Evolutionary conservation across 2,113 vertebrate species (phyloP).

Genomic region (Crotophaga sulcirostris): DNA sequence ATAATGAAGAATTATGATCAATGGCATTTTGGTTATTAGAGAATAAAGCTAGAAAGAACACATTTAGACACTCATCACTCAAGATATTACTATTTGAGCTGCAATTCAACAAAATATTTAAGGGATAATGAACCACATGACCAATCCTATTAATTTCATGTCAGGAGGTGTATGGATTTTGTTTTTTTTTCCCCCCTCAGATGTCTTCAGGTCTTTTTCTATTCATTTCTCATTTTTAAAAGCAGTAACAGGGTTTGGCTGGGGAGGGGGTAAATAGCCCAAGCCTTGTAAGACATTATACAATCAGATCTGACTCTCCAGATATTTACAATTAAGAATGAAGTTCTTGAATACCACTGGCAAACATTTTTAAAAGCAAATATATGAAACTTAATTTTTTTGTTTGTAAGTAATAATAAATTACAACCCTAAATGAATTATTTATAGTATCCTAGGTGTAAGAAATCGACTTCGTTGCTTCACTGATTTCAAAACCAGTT

Average conservation of each 20-base stretch:
- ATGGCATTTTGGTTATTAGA: not conserved
- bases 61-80: not conserved
- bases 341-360: not conserved
- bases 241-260: not conserved
- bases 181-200: not conserved
- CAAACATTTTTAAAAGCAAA: not conserved
- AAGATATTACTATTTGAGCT: not conserved
- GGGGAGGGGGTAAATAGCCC: too few species aligned
- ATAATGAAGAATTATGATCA: constrained; percentile 27
- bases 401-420: not conserved
- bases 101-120: not conserved
- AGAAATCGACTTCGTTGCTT: not conserved
- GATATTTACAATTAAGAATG: not conserved
- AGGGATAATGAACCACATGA: not conserved
- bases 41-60: not conserved
- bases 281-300: not conserved
- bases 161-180: not conserved
- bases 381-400: not conserved
- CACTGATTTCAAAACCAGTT: not conserved
- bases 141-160: not conserved
- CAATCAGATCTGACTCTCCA: not conserved
- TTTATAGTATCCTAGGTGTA: not conserved
- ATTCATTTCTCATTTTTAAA: not conserved
- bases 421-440: constrained; percentile 11
- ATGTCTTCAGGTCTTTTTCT: not conserved